phyloP scores from a whole-genome alignment of 1,140 invertebrate genomes.

The Leptinotarsa defecta region DNA sequence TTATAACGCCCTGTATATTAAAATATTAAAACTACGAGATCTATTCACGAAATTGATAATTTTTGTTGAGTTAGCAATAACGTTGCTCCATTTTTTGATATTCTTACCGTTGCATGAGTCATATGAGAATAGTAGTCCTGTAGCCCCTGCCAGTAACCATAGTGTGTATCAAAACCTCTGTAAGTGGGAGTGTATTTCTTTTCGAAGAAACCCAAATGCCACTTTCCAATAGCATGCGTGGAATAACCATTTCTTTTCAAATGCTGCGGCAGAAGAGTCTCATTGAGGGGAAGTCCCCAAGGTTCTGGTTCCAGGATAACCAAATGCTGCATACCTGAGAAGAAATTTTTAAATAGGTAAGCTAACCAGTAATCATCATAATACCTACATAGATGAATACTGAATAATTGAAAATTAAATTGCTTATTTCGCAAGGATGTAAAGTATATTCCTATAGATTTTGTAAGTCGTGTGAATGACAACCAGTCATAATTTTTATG shows the following conservation, averaged over 20 bases:
- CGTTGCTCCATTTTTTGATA: background rate
- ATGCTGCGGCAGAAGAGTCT: slow-evolving; percentile 73
- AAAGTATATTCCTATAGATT: no score
- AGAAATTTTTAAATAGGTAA: background rate
- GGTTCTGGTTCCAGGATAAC: slow-evolving; percentile 76
- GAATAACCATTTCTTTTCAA: slow-evolving; percentile 76
- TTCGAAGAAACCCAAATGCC: slow-evolving; percentile 79
- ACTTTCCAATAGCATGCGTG: slow-evolving; percentile 88
- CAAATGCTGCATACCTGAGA: slow-evolving; percentile 75
- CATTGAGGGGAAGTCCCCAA: slow-evolving; percentile 71
- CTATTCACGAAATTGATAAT: no score
- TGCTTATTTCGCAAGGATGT: no score
- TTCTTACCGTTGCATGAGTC: slow-evolving; percentile 61
- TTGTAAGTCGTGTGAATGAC: no score
- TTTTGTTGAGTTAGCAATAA: no score
- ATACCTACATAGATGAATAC: no score
- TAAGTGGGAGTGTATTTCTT: slow-evolving; percentile 76
- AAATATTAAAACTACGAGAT: no score
- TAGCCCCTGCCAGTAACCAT: slow-evolving; percentile 81
- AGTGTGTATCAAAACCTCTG: slow-evolving; percentile 84
- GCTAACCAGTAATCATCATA: no score
- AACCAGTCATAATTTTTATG: no score
- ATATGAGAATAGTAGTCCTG: slow-evolving; percentile 83
- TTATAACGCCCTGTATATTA: no score
- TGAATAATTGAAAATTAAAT: no score